phyloP scores from a whole-genome alignment of 2,113 vertebrate species.

The Heterotilapia buettikoferi region DNA sequence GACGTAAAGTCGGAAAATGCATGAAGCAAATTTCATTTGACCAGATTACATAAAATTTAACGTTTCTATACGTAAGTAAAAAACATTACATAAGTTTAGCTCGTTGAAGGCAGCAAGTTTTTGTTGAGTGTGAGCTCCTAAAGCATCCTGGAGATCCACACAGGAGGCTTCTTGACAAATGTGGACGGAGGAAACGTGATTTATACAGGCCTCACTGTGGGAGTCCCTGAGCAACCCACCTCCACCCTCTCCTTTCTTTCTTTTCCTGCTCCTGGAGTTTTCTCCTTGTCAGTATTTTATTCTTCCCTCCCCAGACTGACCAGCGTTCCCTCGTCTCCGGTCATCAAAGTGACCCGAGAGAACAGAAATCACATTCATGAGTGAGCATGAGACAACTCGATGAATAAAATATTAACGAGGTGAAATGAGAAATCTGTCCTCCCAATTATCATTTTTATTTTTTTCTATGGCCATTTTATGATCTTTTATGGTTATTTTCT shows the following conservation, averaged over 20 bases:
- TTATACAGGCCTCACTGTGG: neutral
- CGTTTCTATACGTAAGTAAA: fast-evolving
- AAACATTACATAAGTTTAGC: neutral
- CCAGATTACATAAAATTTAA: fast-evolving
- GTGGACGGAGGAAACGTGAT: neutral
- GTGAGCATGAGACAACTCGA: neutral
- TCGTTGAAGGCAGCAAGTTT: neutral
- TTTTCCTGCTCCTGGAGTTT: neutral
- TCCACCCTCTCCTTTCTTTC: neutral
- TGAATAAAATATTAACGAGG: slow-evolving; percentile 1
- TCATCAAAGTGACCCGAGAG: neutral
- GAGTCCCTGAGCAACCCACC: neutral
- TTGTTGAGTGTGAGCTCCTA: neutral
- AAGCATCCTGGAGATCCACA: neutral
- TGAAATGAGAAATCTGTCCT: slow-evolving; percentile 5
- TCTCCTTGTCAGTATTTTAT: neutral
- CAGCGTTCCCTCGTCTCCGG: neutral
- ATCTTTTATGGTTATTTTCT: neutral
- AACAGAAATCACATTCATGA: neutral
- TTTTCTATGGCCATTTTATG: neutral
- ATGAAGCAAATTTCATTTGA: neutral
- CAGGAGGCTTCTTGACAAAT: neutral
- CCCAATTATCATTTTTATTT: neutral
- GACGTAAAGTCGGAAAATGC: neutral
- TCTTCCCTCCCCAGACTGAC: neutral